Conservation (phyloP, 2,113 vertebrate species). For the Rhea americana region DNA sequence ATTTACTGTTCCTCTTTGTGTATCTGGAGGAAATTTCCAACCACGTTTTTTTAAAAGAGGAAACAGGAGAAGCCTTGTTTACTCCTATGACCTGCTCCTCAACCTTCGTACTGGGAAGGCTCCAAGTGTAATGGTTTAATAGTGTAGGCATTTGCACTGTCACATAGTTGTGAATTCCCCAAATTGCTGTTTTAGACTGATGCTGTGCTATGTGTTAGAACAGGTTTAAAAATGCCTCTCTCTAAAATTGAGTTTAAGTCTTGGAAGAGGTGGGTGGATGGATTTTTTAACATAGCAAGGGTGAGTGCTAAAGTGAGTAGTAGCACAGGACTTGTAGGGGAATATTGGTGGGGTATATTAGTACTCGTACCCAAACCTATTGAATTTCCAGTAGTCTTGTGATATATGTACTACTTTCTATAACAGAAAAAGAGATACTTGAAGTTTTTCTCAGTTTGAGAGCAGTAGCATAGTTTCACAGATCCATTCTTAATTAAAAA, state of each 20-base stretch:
- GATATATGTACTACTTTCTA: neutral
- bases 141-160: neutral
- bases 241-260: neutral
- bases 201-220: neutral
- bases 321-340: too few species aligned
- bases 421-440: neutral
- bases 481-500: neutral
- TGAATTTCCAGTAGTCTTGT: neutral
- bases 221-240: neutral
- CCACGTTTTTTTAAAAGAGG: neutral
- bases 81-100: neutral
- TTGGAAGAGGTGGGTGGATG: neutral
- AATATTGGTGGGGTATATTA: neutral
- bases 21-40: too few species aligned
- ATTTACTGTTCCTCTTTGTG: too few species aligned
- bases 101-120: neutral
- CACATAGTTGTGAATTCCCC: neutral
- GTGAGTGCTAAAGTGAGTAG: neutral
- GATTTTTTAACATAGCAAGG: neutral
- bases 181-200: neutral
- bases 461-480: neutral
- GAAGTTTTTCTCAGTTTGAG: neutral
- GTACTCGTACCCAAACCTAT: neutral
- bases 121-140: neutral
- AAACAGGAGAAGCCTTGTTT: neutral